Base-by-base conservation (phyloP, 2,888 invertebrate species). In the Acrocyrtus sp. region DNA sequence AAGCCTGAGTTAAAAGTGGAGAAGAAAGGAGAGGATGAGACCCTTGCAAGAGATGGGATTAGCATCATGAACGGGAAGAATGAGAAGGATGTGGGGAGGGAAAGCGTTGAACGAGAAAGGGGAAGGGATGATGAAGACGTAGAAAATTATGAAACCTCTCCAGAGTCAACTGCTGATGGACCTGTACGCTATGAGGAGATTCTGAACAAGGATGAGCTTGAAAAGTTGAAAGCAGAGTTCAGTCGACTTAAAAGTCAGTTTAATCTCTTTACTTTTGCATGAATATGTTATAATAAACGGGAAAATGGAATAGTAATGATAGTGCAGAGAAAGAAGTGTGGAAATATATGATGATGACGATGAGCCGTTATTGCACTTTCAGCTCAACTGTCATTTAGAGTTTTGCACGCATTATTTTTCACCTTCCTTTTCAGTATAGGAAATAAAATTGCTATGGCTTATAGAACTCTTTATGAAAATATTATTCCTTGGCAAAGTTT, bases 151-250 rank as follows among this genome's bases (percentile, higher is more conserved):
- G 61, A 72, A 72, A 53, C 58, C 63, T 65, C 60, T 63, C 53
- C 53, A 60, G 66, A 58, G 66, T 53, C 51, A 48, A 29, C 27
- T 26, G 51, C 48, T n/a, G 15, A 10, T 21, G 34, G 34, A 34
- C n/a, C n/a, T n/a, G 43, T 58, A 67, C 51, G 34, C 58, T 80
- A 80, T 65, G 65, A 78, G 68, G 80, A 80, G 75, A 74, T 80
- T 60, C 74, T 80, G 41, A 78, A 58, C 43, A 57, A 68, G 47
- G 76, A 72, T 47, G 73, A 80, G 58, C 72, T 80, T 39, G 39
- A 66, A 17, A 57, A 66, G 41, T 51, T 78, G 65, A 60, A 76
- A 45, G 57, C 74, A 58, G 76, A 80, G 68, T 80, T 80, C 63
- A 62, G 69, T 10, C 72, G 76, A 45, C 74, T 78, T 58, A 75